A percentile compares a stretch with the other conserved stretches of the same genome.
phyloP scores from a whole-genome alignment of 2,888 invertebrate species.

The Ophioninae sp. region DNA sequence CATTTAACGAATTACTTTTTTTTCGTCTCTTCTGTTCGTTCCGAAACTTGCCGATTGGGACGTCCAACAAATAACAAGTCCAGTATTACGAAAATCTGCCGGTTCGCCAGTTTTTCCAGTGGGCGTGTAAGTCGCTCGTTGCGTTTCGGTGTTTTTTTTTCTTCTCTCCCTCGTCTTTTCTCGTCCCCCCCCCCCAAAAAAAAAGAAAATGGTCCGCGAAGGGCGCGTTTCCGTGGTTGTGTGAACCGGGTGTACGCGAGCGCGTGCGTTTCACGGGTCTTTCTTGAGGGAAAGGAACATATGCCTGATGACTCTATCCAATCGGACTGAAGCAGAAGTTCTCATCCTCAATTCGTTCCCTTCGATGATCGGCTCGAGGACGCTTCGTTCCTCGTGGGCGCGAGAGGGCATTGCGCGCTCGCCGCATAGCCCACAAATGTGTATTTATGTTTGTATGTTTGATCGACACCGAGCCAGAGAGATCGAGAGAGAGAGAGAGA shows the following conservation, averaged over 20 bases:
- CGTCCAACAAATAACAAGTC: constrained; percentile 12
- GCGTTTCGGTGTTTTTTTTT: constrained; percentile 26
- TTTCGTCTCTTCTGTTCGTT: not conserved
- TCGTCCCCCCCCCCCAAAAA: constrained; percentile 39
- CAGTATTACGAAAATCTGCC: constrained; percentile 43
- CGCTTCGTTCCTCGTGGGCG: constrained; percentile 68
- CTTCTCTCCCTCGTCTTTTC: constrained; percentile 22
- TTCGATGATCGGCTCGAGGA: constrained; percentile 74
- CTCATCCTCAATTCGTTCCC: constrained; percentile 77
- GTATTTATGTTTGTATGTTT: not conserved
- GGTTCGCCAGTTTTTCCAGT: constrained; percentile 38
- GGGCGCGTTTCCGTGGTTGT: not conserved
- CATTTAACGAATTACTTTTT: not conserved
- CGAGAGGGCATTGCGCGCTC: constrained; percentile 45
- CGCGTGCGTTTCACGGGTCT: constrained; percentile 42
- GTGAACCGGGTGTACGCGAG: not conserved
- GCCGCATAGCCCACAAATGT: constrained; percentile 1
- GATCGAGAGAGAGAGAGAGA: not conserved
- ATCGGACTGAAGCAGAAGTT: constrained; percentile 77
- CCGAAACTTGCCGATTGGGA: constrained; percentile 46
- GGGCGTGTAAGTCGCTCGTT: constrained; percentile 46
- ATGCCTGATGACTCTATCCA: constrained; percentile 79
- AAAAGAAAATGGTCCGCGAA: constrained; percentile 61
- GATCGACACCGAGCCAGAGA: not conserved
- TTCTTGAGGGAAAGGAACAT: constrained; percentile 57